Conservation (phyloP, 2,797 vertebrate species). For the Columba guinea region DNA sequence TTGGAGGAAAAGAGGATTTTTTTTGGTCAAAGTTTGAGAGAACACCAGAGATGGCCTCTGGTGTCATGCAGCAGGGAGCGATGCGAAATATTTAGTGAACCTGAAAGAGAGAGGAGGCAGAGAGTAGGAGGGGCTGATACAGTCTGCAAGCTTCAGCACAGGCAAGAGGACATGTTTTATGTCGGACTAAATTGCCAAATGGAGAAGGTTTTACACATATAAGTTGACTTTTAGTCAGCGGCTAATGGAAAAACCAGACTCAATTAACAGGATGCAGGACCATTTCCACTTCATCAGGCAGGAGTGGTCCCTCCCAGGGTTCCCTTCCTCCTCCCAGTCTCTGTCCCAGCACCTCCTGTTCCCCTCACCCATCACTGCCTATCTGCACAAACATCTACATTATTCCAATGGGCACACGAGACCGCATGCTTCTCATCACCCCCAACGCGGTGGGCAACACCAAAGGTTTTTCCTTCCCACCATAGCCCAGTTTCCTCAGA, state of each 20-base stretch:
- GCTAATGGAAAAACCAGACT: background rate
- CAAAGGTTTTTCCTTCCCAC: background rate
- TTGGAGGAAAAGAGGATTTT: too few relatives aligned
- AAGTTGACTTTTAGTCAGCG: background rate
- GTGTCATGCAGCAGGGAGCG: background rate
- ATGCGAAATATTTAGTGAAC: background rate
- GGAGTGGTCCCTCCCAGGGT: too few relatives aligned
- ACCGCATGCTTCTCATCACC: rapidly evolving
- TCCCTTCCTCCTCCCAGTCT: background rate
- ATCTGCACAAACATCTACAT: rapidly evolving
- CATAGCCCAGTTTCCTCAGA: background rate
- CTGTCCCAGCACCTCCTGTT: too few relatives aligned
- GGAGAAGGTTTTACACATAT: rapidly evolving
- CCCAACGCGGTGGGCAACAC: too few relatives aligned
- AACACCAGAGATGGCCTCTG: background rate
- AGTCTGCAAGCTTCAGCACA: background rate
- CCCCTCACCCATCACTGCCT: background rate
- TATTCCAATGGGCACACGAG: background rate
- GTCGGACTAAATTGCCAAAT: background rate
- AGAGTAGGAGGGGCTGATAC: background rate
- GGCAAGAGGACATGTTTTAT: rapidly evolving
- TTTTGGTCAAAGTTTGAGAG: background rate
- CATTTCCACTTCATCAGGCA: too few relatives aligned
- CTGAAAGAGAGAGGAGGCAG: background rate
- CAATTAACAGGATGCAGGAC: background rate